Evolutionary conservation across 2,888 invertebrate species (phyloP), one percentile per base, ranked within the genome.

Genomic region (Hypsopygia costalis): DNA sequence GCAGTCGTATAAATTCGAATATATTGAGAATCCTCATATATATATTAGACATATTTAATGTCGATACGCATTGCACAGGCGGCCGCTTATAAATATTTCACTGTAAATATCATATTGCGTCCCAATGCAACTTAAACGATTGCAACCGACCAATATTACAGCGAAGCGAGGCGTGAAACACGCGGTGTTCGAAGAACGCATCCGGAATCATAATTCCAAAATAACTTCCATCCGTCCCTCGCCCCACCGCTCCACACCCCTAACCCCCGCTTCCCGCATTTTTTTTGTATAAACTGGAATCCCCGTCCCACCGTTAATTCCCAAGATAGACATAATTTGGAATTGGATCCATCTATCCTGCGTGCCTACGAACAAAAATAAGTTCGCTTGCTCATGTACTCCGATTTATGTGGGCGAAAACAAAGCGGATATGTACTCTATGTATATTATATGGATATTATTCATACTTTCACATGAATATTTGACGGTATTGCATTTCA

Each of bases 251-350:
- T 44, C 57, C 49, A 47, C 57, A 55, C 61, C 61, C 67, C 60
- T 53, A 49, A 41, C 47, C 46, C 61, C 60, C 55, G 51, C 47
- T 62, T 61, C 67, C 71, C 75, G 68, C 63, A 67, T 63, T 70
- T 86, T 85, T 83, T 86, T 87, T 82, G 81, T 81, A 78, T 82
- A 88, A 86, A 87, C 78, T 80, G 83, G 87, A 83, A 79, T 86
- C 85, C 81, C 85, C 83, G 76, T 74, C 73, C 79, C 80, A 72
- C 71, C 75, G 87, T 83, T 86, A 85, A 90, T 89, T 90, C 89
- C 89, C 89, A 89, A 87, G 89, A 87, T 83, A 87, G 81, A 87
- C 86, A 89, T 90, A 89, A 89, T 88, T 90, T 87, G 86, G 88
- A 89, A 90, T 90, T 90, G 89, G 89, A 89, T 89, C 85, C 88